Evolutionary conservation across 2,888 invertebrate species (phyloP), one percentile per base, ranked within the genome.

Genomic region (Proisotoma minuta): DNA sequence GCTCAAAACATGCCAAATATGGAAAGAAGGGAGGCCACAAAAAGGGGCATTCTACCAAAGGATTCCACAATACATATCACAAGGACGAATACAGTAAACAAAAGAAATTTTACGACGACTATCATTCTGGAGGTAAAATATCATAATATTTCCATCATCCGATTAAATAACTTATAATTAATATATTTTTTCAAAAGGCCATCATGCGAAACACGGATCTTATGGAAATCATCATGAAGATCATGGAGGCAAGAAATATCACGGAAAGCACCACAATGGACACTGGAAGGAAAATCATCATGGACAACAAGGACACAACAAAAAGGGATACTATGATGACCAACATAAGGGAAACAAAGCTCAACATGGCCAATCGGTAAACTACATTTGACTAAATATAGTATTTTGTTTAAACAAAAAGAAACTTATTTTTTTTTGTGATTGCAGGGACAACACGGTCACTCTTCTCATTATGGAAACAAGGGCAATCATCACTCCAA

Each of bases 1-100:
- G 73, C 4, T 68, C 71, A 28, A 74, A 74, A 57, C 71, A 74
- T 57, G 72, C 73, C 59, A 70, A 71, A 58, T 74, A 74, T 48
- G 73, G 72, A 12, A 74, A 74, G 63, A 74, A 74, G 62, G 73
- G 73, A 59, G 68, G 68, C 34, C 73, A 74, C 59, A 72, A 71
- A 62, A 65, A 65, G 57, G 65, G 62, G 52, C 64, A 63, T 71
- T 72, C 67, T 69, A 74, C 66, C 59, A 67, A 67, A 63, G 66
- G 66, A 56, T 67, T 63, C 57, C 66, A 67, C 48, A 74, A 74
- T 62, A 74, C 73, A 8, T 74, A 74, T 59, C 73, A 74, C 59
- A 74, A 72, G 71, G 72, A 74, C 59, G 73, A 74, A 47, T 74
- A 74, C 65, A 68, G 67, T 57, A 74, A 74, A 59, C 69, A 74